Evolutionary conservation across 2,113 vertebrate genomes (phyloP).

Genomic region (Nerophis ophidion): DNA sequence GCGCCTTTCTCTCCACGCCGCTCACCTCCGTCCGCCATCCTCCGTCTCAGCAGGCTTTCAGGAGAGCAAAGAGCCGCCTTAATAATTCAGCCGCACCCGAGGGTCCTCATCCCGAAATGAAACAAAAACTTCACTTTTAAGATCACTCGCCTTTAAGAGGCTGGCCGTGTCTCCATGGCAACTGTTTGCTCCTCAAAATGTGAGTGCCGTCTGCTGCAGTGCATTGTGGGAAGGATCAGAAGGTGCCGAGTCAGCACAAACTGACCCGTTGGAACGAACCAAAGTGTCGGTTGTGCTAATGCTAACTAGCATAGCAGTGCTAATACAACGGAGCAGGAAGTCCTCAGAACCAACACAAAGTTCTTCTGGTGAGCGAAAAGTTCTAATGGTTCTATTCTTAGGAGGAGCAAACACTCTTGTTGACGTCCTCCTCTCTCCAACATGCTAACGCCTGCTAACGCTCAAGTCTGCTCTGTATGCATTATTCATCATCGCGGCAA

Average conservation of each 20-base stretch:
- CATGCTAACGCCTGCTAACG: not conserved
- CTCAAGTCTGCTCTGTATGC: not conserved
- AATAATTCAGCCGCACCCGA: not conserved
- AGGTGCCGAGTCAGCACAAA: too few relatives aligned
- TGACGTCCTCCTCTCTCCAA: not conserved
- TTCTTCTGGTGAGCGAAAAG: too few relatives aligned
- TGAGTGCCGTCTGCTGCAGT: too few relatives aligned
- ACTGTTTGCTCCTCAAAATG: too few relatives aligned
- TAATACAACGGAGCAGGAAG: too few relatives aligned
- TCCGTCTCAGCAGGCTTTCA: slow-evolving; percentile 1
- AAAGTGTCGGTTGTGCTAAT: not conserved
- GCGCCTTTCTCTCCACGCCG: too few relatives aligned
- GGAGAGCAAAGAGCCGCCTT: not conserved
- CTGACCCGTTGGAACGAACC: too few relatives aligned
- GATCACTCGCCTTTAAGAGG: too few relatives aligned
- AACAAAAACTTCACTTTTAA: not conserved
- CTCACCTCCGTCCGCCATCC: too few relatives aligned
- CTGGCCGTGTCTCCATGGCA: too few relatives aligned
- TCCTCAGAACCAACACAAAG: not conserved
- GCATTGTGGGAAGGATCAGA: too few relatives aligned
- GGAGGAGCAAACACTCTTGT: not conserved
- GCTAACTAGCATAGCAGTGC: too few relatives aligned
- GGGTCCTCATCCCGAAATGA: not conserved
- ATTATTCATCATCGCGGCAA: not conserved
- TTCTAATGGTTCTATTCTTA: not conserved